Base-by-base conservation (phyloP, 2,888 invertebrate species). In the Marasmarcha lunaedactyla region DNA sequence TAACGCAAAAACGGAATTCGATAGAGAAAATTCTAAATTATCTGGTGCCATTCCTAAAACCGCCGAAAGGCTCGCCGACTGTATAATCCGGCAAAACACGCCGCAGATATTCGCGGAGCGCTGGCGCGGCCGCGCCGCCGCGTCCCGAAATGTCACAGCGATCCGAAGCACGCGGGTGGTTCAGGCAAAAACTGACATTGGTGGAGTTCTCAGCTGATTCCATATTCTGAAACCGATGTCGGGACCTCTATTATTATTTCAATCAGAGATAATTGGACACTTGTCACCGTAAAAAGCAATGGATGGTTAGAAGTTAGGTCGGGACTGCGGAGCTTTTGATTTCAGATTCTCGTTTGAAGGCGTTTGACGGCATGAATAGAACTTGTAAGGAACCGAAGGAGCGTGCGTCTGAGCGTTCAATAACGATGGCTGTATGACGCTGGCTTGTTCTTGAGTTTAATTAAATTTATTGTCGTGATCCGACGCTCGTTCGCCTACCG, bases 221-320 rank as follows among this genome's bases (percentile, higher is more conserved):
- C 59, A 68, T 61, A 69, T 71, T 65, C 74, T 60, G 63, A 50
- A 52, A 57, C 59, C 66, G 65, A 57, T 56, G 54, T 49, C 53
- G 48, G 46, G 46, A 47, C 49, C 55, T 65, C 71, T 71, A 72
- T 76, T 73, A 76, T 77, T 74, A 74, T 72, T 76, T 72, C 73
- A 71, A 74, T 77, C 72, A 65, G 56, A 63, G 63, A 67, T 77
- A 77, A 76, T 77, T 76, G 77, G 76, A 71, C 69, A 71, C 64
- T 71, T 68, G 72, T 74, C 70, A 59, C 65, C 57, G 59, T 70
- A 69, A 71, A 70, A 70, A 71, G 67, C 59, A 54, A 53, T 52
- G 56, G 55, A 52, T 35, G 35, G 49, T 55, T 50, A 54, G 55
- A 50, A 61, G 59, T 59, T 60, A 59, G 60, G 36, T 25, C 11